Percentiles rank a stretch among this genome's conserved stretches.
Conservation (phyloP, 2,113 vertebrate genomes). For the Hystrix brachyura region DNA sequence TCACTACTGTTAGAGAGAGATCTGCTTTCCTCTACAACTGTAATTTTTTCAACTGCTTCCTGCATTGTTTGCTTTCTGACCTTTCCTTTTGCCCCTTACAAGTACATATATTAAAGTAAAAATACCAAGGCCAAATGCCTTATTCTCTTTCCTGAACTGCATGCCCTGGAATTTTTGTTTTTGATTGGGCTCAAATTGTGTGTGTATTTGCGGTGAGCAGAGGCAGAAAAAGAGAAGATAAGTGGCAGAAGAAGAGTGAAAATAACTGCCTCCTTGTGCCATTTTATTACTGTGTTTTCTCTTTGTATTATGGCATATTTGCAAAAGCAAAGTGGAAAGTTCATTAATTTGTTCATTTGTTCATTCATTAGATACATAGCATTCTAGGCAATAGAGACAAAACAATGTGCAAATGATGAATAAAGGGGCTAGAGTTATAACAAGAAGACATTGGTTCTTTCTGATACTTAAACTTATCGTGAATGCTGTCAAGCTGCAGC, state of each 20-base stretch:
- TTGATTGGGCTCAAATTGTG: not conserved
- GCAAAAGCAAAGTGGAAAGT: not conserved
- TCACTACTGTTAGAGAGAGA: not conserved
- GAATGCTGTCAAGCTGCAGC: not conserved
- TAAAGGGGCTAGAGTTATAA: not conserved
- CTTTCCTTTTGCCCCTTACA: constrained; percentile 50
- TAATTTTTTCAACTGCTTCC: constrained; percentile 1
- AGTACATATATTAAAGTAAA: constrained; percentile 70
- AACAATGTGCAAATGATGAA: not conserved
- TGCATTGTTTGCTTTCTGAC: constrained; percentile 55
- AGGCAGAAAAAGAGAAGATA: not conserved
- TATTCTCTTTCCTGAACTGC: not conserved
- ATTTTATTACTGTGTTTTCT: not conserved
- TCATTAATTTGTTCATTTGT: not conserved
- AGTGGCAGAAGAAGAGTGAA: not conserved
- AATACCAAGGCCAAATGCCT: constrained; percentile 51
- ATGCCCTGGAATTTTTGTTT: not conserved
- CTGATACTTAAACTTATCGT: not conserved
- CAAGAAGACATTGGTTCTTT: not conserved
- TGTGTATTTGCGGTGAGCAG: not conserved
- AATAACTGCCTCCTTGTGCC: not conserved
- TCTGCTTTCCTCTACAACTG: constrained; percentile 25
- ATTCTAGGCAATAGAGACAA: not conserved
- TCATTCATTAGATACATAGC: not conserved
- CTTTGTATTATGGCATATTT: not conserved